Conservation (phyloP, 1,140 invertebrate species). For the Macrobrachium rosenbergii region DNA sequence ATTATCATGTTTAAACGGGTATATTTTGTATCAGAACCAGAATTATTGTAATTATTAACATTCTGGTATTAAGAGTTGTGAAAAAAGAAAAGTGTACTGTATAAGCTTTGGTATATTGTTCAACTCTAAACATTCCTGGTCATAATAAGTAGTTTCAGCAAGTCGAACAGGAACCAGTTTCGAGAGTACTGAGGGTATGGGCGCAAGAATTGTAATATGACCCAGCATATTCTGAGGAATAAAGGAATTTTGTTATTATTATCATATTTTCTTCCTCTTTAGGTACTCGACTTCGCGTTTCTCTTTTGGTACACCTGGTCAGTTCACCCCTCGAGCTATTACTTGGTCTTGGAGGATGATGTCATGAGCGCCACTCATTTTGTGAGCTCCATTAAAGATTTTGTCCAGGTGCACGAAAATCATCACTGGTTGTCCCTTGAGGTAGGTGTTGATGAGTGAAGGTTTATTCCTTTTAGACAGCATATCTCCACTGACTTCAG, state of each 20-base stretch:
- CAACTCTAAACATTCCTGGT: too few relatives aligned
- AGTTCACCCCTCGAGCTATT: slow-evolving; percentile 67
- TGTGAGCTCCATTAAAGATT: slow-evolving; percentile 67
- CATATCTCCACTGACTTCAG: too few relatives aligned
- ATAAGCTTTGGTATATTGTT: too few relatives aligned
- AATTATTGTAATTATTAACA: too few relatives aligned
- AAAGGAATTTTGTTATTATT: background rate
- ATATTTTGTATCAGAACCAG: too few relatives aligned
- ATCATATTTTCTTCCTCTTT: background rate
- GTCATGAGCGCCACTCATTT: slow-evolving; percentile 68
- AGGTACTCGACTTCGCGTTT: slow-evolving; percentile 69
- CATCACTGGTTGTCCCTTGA: slow-evolving; percentile 69
- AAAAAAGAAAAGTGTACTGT: too few relatives aligned
- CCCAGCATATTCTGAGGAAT: background rate
- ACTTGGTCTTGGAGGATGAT: slow-evolving; percentile 71
- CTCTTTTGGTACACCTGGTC: slow-evolving; percentile 68
- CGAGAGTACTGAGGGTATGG: too few relatives aligned
- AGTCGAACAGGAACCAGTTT: too few relatives aligned
- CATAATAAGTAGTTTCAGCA: too few relatives aligned
- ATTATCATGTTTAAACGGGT: too few relatives aligned
- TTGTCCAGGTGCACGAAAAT: slow-evolving; percentile 62
- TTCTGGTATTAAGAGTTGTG: too few relatives aligned
- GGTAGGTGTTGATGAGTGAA: slow-evolving; percentile 58
- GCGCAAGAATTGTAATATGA: too few relatives aligned
- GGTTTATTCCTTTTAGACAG: background rate